Evolutionary conservation across 1,140 invertebrate species (phyloP), one percentile per base, ranked within the genome.

Genomic region (Nomia melanderi): DNA sequence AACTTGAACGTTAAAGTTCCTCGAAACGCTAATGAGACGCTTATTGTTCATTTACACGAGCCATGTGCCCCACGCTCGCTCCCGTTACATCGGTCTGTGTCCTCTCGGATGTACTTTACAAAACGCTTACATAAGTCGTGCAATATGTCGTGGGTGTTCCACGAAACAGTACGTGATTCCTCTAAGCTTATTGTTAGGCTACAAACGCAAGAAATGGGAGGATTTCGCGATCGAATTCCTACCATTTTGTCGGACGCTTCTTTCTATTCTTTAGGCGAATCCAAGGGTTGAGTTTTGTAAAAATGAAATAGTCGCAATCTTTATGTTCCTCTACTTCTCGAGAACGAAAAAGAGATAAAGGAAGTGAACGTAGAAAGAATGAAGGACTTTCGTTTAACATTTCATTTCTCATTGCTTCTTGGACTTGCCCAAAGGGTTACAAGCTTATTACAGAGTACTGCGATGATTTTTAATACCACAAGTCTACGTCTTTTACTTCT

Each of bases 41-140:
- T 53, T 62, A 47, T 47, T 47, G 44, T 47, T 47, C 11, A 63
- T 72, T 72, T 74, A 54, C 47, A 65, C 12, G n/a, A 29, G 23
- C n/a, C 47, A 47, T 2, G 44, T 53, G 20, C 25, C 12, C 12
- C 9, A 7, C 23, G 25, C 25, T 39, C 12, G 27, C 25, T 36
- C 11, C 12, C 33, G 14, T 50, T 56, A 56, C 39, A 8, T 56
- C 25, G 57, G 4, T 23, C 44, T 53, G 3, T 8, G 5, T 64
- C 12, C 27, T 2, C n/a, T 39, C 29, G 23, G 54, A 44, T 65
- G 8, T 33, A 17, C 20, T 47, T 1, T 23, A 44, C 33, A 63
- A 29, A 53, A n/a, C 41, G 31, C 33, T 57, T 27, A 29, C 57
- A 39, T 6, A 29, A 53, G 14, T 50, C 29, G 9, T 33, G 57